Percentiles rank a stretch among this genome's conserved stretches.
phyloP scores from a whole-genome alignment of 2,113 vertebrate genomes.

The Macaca mulatta region DNA sequence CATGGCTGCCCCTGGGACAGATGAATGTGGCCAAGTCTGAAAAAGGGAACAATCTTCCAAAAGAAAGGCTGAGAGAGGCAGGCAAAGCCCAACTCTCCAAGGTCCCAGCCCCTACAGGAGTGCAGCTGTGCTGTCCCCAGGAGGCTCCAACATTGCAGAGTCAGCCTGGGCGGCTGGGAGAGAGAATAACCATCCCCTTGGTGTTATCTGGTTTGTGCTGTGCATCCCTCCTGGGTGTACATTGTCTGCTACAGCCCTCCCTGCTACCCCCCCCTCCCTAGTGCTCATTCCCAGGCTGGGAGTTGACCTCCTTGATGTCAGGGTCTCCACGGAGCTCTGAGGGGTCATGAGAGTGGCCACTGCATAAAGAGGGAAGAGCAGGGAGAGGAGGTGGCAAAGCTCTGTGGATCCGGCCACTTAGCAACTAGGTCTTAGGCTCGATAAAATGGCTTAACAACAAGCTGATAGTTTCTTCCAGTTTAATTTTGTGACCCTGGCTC shows the following conservation, averaged over 20 bases:
- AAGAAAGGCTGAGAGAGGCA: not conserved
- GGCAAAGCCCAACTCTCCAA: not conserved
- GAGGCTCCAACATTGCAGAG: accelerated
- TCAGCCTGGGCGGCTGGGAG: not conserved
- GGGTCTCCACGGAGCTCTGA: not conserved
- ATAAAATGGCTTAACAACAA: not conserved
- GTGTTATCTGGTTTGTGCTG: accelerated
- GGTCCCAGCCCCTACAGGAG: too few species aligned
- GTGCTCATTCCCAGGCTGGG: not conserved
- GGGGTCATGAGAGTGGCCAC: slow-evolving; percentile 5
- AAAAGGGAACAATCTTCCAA: not conserved
- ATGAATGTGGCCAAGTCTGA: not conserved
- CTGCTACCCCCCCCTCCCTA: accelerated
- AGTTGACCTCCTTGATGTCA: not conserved
- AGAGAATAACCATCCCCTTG: not conserved
- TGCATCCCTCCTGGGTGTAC: accelerated
- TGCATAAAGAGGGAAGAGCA: accelerated
- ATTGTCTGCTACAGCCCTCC: not conserved
- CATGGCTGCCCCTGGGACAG: too few species aligned
- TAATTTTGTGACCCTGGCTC: not conserved
- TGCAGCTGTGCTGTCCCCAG: too few species aligned
- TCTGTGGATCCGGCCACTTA: not conserved
- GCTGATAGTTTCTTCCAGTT: not conserved
- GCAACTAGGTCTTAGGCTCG: not conserved
- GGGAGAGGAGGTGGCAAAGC: not conserved